Conservation (phyloP, 2,113 vertebrate species). For the Ornithorhynchus anatinus region DNA sequence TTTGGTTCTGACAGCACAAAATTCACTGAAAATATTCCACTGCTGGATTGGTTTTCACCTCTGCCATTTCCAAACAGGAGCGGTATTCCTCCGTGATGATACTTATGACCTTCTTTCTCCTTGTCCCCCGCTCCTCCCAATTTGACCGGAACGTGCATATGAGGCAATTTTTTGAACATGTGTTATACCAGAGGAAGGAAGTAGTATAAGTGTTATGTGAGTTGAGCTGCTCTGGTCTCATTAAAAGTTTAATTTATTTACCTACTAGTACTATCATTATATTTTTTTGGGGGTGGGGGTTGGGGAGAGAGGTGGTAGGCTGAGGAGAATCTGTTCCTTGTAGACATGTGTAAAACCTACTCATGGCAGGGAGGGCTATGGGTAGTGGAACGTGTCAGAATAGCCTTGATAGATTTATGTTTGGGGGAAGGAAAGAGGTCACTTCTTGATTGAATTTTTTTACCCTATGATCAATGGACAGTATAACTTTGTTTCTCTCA, state of each 20-base stretch:
- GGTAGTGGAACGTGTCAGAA: no score
- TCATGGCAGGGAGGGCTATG: no score
- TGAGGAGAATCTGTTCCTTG: no score
- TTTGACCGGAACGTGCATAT: background rate
- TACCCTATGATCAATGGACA: background rate
- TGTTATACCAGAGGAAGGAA: background rate
- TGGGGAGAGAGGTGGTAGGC: no score
- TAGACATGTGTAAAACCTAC: no score
- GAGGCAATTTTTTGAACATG: background rate
- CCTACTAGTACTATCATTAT: no score
- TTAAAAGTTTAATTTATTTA: no score
- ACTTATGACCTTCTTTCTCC: background rate
- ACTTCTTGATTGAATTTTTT: constrained; percentile 19
- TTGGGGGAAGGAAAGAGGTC: no score
- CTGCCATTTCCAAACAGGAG: background rate
- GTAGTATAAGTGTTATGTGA: background rate
- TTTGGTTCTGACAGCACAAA: background rate
- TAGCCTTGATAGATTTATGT: no score
- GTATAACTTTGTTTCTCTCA: constrained; percentile 20
- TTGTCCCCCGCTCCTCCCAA: background rate
- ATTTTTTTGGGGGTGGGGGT: no score
- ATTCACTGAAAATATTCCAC: background rate
- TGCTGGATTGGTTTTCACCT: background rate
- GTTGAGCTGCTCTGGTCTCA: background rate
- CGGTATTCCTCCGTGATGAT: background rate